Evolutionary conservation across 1,140 invertebrate genomes (phyloP), one percentile per base, ranked within the genome.

Genomic region (Nephila pilipes): DNA sequence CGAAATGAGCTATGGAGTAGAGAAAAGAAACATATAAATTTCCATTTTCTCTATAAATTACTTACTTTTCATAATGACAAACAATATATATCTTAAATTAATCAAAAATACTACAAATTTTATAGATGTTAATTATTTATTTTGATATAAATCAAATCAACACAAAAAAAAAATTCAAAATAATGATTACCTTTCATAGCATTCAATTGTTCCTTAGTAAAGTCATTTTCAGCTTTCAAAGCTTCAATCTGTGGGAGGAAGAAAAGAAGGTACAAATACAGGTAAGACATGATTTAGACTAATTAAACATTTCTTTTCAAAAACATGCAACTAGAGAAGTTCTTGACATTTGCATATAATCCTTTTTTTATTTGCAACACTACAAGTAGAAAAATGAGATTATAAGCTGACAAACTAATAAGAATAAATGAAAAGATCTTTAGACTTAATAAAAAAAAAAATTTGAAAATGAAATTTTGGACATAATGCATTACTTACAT

Each of bases 151-250:
- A 8, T 22, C 5, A 55, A 55, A 60, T 6, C 0, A 5, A 5
- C 20, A 10, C 29, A 22, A 55, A 58, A 85, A 32, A 25, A 25
- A 36, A 22, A 12, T 20, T 60, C 58, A 20, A 25, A 16, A 25
- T 5, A 29, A 8, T 4, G 38, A 29, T 89, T 87, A 93, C 93
- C 95, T 95, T 95, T 95, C 94, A 96, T 95, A 55, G 95, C 95
- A 93, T 95, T 94, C 85, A 96, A 94, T 93, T 96, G 95, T 92
- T 96, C 95, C 90, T 95, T 95, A 10, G 96, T 95, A 93, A 96
- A 95, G 94, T 96, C 96, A 94, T 95, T 95, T 94, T 96, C 95
- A 69, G 95, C 95, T 94, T 95, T 95, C 93, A 96, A 94, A 46
- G 93, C 94, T 92, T 95, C 94, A 89, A 94, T 93, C 94, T 94